A percentile compares a stretch with the other conserved stretches of the same genome.
These are phyloP conservation scores for Sebastes taczanowskii DNA, from an alignment of 2,797 vertebrate genomes.

Conservation along the genomic window DNA sequence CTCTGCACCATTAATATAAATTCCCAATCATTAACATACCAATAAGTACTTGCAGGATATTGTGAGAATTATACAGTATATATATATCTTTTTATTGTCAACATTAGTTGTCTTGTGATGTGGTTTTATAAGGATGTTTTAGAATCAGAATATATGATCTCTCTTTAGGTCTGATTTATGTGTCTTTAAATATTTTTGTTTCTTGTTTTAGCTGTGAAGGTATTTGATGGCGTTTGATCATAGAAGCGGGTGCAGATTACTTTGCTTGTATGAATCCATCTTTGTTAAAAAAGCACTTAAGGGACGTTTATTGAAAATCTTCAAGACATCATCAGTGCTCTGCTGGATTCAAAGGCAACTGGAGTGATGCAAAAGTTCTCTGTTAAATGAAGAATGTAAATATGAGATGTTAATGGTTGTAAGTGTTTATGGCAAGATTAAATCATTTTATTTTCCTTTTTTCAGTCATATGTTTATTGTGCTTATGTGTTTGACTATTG, in stretches of 20 bases:
- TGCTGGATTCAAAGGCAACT: not conserved
- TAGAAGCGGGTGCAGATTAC: not conserved
- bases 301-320: not conserved
- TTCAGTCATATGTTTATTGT: not conserved
- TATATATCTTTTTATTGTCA: not conserved
- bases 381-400: constrained; percentile 12
- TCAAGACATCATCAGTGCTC: not conserved
- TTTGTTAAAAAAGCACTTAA: not conserved
- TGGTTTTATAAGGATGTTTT: not conserved
- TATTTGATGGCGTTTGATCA: not conserved
- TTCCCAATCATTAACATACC: not conserved
- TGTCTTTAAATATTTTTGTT: not conserved
- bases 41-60: not conserved
- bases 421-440: not conserved
- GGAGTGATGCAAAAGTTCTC: constrained; percentile 9
- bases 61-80: not conserved
- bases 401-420: not conserved
- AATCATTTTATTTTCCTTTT: constrained; percentile 9
- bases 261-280: not conserved
- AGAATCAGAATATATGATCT: not conserved
- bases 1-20: not conserved
- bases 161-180: not conserved
- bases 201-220: not conserved
- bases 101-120: not conserved
- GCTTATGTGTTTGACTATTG: not conserved